phyloP scores from a whole-genome alignment of 1,140 invertebrate species.

The Meloidogyne exigua region DNA sequence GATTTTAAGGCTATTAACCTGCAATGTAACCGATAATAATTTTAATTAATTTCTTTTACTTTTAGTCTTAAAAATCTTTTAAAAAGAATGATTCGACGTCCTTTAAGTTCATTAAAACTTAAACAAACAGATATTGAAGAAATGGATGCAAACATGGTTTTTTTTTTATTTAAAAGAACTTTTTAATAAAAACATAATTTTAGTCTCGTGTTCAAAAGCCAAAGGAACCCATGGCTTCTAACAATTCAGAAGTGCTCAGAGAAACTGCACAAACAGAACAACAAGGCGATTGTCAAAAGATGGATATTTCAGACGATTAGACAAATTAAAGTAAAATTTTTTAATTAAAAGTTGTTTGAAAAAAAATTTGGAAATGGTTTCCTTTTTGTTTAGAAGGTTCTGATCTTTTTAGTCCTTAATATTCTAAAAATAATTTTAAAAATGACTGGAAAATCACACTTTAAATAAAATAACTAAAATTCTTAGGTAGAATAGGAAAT shows the following conservation, averaged over 20 bases:
- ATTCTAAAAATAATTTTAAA: no score
- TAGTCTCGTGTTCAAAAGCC: not conserved
- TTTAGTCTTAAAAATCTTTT: no score
- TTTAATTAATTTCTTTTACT: no score
- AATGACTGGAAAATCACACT: no score
- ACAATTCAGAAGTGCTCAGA: not conserved
- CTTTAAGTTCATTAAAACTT: constrained; percentile 7
- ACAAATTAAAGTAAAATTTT: not conserved
- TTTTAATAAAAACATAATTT: not conserved
- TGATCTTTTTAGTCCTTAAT: no score
- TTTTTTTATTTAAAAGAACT: not conserved
- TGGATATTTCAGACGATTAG: not conserved
- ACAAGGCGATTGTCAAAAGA: not conserved
- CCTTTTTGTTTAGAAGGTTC: no score
- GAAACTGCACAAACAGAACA: not conserved
- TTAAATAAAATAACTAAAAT: no score
- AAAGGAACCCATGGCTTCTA: not conserved
- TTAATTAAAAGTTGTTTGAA: no score
- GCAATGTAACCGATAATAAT: no score
- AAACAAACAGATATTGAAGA: constrained; percentile 17
- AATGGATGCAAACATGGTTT: constrained; percentile 8
- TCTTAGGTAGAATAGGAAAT: no score
- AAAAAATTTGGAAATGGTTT: no score
- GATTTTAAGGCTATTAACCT: no score
- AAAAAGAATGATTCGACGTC: constrained; percentile 4